These are phyloP conservation scores for Acanthiza pusilla DNA, from an alignment of 2,797 vertebrate species.

Conservation along the genomic window DNA sequence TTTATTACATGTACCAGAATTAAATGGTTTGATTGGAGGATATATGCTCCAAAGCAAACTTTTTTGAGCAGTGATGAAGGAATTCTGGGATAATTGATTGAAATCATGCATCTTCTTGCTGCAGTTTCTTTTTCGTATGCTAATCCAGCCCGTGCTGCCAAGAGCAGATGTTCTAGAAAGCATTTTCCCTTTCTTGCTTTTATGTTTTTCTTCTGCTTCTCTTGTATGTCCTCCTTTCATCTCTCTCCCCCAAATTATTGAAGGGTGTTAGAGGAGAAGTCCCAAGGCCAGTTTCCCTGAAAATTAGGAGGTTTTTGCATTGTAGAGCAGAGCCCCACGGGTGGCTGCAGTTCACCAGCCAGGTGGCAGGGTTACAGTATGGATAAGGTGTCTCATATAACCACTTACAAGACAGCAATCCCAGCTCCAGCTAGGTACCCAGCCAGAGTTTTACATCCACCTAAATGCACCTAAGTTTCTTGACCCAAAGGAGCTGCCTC, in stretches of 20 bases:
- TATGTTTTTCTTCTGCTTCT: neutral
- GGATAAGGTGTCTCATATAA: neutral
- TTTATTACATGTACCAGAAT: too few species aligned
- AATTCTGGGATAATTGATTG: neutral
- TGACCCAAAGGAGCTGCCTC: neutral
- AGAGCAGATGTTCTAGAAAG: neutral
- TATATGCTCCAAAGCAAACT: neutral
- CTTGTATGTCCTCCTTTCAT: neutral
- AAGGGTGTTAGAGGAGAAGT: neutral
- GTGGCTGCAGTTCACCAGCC: neutral
- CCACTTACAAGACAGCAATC: neutral
- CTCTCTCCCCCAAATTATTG: neutral
- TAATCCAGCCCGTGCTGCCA: neutral
- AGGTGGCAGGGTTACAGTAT: neutral
- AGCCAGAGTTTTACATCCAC: neutral
- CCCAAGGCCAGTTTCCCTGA: neutral
- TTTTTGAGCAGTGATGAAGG: neutral
- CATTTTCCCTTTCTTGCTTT: neutral
- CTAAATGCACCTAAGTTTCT: neutral
- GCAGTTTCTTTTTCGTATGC: neutral
- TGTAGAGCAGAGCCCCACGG: neutral
- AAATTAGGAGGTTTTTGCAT: neutral
- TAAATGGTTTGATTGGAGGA: neutral
- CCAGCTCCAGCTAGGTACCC: neutral
- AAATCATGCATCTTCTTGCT: neutral